These are phyloP conservation scores for Junonia oenone DNA, from an alignment of 2,888 invertebrate species.

Conservation along the genomic window DNA sequence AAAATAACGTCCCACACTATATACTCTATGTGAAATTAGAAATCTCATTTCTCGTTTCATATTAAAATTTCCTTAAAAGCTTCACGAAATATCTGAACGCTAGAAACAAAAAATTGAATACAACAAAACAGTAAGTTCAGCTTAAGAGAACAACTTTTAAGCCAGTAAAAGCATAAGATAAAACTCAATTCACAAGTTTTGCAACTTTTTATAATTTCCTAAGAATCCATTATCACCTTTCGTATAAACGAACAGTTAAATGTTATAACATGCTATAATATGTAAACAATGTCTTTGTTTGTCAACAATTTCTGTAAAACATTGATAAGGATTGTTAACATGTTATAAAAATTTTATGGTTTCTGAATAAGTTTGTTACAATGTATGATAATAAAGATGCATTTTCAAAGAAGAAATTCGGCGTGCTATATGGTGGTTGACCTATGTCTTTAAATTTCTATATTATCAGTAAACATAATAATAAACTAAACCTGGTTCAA, in stretches of 20 bases:
- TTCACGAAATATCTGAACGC: background rate
- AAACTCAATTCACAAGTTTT: slow-evolving; percentile 13
- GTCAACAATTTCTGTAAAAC: background rate
- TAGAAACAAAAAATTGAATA: slow-evolving; percentile 2
- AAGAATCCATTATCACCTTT: slow-evolving; percentile 18
- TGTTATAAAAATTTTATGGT: background rate
- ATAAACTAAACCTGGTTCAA: too few species aligned
- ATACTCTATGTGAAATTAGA: background rate
- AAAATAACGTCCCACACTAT: too few species aligned
- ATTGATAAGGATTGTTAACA: background rate
- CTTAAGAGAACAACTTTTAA: slow-evolving; percentile 8
- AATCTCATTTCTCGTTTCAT: background rate
- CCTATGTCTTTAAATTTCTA: background rate
- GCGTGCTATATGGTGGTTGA: background rate
- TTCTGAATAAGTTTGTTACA: background rate
- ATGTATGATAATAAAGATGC: background rate
- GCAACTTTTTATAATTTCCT: slow-evolving; percentile 9
- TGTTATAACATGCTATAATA: slow-evolving; percentile 11
- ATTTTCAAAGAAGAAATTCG: background rate
- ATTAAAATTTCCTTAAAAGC: background rate
- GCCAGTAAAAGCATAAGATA: slow-evolving; percentile 15
- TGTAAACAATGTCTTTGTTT: slow-evolving; percentile 14
- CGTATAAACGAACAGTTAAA: background rate
- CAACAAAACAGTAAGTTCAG: background rate
- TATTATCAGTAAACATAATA: too few species aligned